Conservation (phyloP, 2,888 invertebrate species). For the Aricia artaxerxes region DNA sequence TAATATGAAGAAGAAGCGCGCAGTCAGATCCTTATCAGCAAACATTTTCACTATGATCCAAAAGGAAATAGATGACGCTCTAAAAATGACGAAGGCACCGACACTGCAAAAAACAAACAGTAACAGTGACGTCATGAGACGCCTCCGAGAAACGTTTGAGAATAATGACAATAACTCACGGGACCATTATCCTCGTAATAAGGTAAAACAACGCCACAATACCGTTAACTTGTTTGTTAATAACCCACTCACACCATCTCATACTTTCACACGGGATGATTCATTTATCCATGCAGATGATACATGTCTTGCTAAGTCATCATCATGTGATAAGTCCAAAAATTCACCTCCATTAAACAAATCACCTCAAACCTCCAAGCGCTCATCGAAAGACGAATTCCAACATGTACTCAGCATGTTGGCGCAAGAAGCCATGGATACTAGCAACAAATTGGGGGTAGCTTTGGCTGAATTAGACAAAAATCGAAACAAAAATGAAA, state of each 20-base stretch:
- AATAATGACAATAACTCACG: constrained; percentile 67
- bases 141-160: constrained; percentile 71
- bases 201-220: constrained; percentile 78
- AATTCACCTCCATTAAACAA: constrained; percentile 80
- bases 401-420: constrained; percentile 87
- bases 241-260: constrained; percentile 69
- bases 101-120: constrained; percentile 82
- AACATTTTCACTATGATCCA: constrained; percentile 90
- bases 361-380: constrained; percentile 75
- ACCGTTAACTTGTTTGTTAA: constrained; percentile 75
- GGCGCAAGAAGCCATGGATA: constrained; percentile 88
- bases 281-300: constrained; percentile 76
- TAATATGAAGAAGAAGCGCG: constrained; percentile 86
- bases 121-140: constrained; percentile 80
- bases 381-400: constrained; percentile 77
- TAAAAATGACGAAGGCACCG: constrained; percentile 74
- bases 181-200: constrained; percentile 70
- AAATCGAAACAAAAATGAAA: constrained; percentile 68
- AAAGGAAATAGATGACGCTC: constrained; percentile 82
- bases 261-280: constrained; percentile 77
- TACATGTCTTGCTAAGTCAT: constrained; percentile 72
- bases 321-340: constrained; percentile 77
- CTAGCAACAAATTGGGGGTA: constrained; percentile 85
- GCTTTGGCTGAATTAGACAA: constrained; percentile 82
- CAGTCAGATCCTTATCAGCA: constrained; percentile 90